These are phyloP conservation scores for Peromyscus nudipes DNA, from an alignment of 2,797 vertebrate genomes.

Conservation along the genomic window DNA sequence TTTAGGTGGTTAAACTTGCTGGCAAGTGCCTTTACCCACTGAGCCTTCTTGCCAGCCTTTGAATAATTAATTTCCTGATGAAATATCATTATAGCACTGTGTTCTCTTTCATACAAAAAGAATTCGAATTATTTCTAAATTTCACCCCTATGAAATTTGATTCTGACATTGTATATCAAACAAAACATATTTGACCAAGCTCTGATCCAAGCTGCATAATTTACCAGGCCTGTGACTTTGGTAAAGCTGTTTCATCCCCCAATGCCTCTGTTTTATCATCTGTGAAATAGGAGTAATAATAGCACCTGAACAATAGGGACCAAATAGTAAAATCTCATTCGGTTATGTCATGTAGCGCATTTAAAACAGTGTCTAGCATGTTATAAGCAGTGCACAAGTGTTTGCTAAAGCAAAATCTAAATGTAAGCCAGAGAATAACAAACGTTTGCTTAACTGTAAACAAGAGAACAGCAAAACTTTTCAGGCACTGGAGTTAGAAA, in stretches of 20 bases:
- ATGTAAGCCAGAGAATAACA: background rate
- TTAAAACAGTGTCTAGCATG: background rate
- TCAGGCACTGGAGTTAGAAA: background rate
- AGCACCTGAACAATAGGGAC: background rate
- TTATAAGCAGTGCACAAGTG: background rate
- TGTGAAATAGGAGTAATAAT: background rate
- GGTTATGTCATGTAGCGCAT: background rate
- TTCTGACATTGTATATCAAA: background rate
- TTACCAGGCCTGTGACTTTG: background rate
- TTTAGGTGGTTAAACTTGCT: background rate
- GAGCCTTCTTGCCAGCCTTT: background rate
- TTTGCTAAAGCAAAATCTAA: slow-evolving; percentile 51
- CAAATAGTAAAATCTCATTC: background rate
- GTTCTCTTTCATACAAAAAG: background rate
- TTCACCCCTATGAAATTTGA: background rate
- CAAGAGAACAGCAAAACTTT: background rate
- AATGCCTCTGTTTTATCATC: background rate
- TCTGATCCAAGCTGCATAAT: background rate
- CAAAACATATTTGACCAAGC: background rate
- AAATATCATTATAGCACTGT: background rate
- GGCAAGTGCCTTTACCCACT: background rate
- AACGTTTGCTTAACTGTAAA: background rate
- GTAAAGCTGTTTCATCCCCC: background rate
- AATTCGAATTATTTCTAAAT: background rate
- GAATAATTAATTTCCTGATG: background rate